phyloP scores from a whole-genome alignment of 2,113 vertebrate genomes.

The Perccottus glenii region DNA sequence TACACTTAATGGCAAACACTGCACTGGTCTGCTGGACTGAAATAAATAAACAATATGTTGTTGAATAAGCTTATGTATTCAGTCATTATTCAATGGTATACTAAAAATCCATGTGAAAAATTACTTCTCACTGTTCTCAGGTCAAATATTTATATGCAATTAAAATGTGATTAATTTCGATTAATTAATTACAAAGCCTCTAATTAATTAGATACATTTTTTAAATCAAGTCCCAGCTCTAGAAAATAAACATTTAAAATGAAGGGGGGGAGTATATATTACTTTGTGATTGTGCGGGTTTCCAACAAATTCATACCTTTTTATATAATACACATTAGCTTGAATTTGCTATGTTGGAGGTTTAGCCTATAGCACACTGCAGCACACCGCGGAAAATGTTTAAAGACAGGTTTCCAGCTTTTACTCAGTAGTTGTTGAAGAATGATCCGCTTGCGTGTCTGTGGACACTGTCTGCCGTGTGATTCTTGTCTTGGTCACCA shows the following conservation, averaged over 20 bases:
- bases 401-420: conserved; percentile 35
- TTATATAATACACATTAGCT: conserved; percentile 39
- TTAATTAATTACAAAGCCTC: too few relatives aligned
- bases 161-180: too few relatives aligned
- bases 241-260: conserved; percentile 58
- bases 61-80: too few relatives aligned
- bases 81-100: too few relatives aligned
- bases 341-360: conserved; percentile 37
- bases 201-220: too few relatives aligned
- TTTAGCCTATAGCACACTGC: conserved; percentile 51
- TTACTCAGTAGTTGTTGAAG: conserved; percentile 57
- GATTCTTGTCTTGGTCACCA: conserved; percentile 69
- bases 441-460: conserved; percentile 66
- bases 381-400: conserved; percentile 43
- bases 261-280: conserved; percentile 48
- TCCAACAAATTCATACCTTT: conserved; percentile 42
- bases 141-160: too few relatives aligned
- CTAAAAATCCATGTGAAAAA: too few relatives aligned
- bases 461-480: conserved; percentile 60
- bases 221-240: too few relatives aligned
- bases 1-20: too few relatives aligned
- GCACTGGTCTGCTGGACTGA: too few relatives aligned
- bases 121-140: too few relatives aligned
- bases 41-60: too few relatives aligned
- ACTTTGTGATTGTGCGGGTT: conserved; percentile 46